These are phyloP conservation scores for Prochilodus magdalenae DNA, from an alignment of 2,113 vertebrate genomes.

Conservation along the genomic window DNA sequence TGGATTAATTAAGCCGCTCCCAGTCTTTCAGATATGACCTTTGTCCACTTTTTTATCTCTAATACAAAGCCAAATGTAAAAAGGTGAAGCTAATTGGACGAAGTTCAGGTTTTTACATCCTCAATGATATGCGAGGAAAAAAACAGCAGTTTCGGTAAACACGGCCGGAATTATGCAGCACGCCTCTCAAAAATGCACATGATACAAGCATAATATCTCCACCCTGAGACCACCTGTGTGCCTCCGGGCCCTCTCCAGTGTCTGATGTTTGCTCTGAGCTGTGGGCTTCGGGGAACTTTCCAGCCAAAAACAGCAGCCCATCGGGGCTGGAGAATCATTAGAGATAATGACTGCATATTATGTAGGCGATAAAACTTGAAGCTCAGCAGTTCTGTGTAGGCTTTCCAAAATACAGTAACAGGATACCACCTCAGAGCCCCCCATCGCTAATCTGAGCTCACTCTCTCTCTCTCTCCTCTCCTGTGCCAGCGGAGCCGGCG, in stretches of 20 bases:
- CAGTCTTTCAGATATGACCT: not conserved
- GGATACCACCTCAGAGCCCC: constrained; percentile 48
- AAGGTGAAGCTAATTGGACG: not conserved
- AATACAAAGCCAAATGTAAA: not conserved
- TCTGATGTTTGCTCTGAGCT: constrained; percentile 47
- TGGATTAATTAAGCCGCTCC: not conserved
- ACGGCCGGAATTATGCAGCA: constrained; percentile 19
- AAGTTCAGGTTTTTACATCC: constrained; percentile 10
- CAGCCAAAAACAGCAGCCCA: constrained; percentile 47
- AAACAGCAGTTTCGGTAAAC: not conserved
- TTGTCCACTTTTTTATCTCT: not conserved
- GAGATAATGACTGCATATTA: constrained; percentile 51
- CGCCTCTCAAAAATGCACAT: constrained; percentile 30
- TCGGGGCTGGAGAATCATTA: constrained; percentile 43
- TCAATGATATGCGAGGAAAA: not conserved
- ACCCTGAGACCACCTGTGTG: constrained; percentile 41
- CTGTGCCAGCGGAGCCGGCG: constrained; percentile 35
- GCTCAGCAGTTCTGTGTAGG: constrained; percentile 40
- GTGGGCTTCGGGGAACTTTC: constrained; percentile 42
- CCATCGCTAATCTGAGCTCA: constrained; percentile 40
- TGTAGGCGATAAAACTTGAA: constrained; percentile 52
- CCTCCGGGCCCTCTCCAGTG: constrained; percentile 27
- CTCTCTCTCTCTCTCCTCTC: constrained; percentile 26
- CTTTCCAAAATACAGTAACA: constrained; percentile 42
- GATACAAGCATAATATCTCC: constrained; percentile 33